Evolutionary conservation across 2,113 vertebrate species (phyloP), one percentile per base, ranked within the genome.

Genomic region (Morone chrysops): DNA sequence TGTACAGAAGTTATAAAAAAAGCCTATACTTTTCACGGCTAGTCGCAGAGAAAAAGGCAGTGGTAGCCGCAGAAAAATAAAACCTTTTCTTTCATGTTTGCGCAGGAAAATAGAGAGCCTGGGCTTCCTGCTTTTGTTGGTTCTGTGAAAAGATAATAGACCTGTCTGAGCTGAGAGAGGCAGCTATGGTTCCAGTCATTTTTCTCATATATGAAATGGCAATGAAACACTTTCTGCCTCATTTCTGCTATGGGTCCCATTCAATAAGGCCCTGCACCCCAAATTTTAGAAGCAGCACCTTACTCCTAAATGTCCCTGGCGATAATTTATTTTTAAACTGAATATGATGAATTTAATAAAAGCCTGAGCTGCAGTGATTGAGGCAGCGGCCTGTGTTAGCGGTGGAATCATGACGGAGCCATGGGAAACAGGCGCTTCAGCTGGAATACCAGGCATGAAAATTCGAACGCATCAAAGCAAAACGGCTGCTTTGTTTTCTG

Each of bases 401-500:
- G 45, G 63, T 71, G 81, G 84, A 83, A 73, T 87, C 68, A 69
- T 84, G 85, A 81, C 8, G 62, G 92, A 87, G 81, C 84, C 86
- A 22, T 86, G 90, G 91, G 90, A 91, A 84, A 83, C 60, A 43
- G 65, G 67, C 67, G 66, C 80, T 89, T 93, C 87, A 85, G 67
- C 85, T 75, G 70, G 70, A 92, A 90, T 89, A 90, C 88, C 77
- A 92, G 79, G 69, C 89, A 82, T 13, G 45, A 87, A 88, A 83
- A 92, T 82, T 84, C 31, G 7, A 75, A 85, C 12, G 88, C 92
- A 95, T 95, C 92, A 93, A 94, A 95, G 93, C 90, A 93, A 94
- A 94, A 92, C 86, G 90, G 80, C 84, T 90, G 90, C 92, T 93
- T 94, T 96, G 93, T 94, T 94, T 95, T 91, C 87, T 69, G 48